Percentiles rank a stretch among this genome's conserved stretches.
Evolutionary conservation across 1,140 invertebrate genomes (phyloP).

Genomic region (Nixonia krombeini): DNA sequence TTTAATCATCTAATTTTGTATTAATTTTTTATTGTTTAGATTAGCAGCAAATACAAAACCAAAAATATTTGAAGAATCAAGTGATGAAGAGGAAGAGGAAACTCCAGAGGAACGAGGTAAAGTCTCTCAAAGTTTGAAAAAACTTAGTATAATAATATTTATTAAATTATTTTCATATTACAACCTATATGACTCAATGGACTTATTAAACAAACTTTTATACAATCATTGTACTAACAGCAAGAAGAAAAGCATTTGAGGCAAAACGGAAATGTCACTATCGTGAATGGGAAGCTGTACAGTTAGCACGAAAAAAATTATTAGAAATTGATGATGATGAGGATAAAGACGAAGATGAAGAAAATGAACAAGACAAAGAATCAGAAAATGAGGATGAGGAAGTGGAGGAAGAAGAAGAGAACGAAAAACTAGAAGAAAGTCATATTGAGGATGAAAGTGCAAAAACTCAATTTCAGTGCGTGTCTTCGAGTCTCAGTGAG

Average conservation of each 20-base stretch:
- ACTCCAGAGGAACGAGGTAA: slow-evolving; percentile 75
- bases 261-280: slow-evolving; percentile 96
- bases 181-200: no score
- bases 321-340: slow-evolving; percentile 91
- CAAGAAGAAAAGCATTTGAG: slow-evolving; percentile 84
- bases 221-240: no score
- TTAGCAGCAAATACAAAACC: slow-evolving; percentile 74
- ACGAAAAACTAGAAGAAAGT: slow-evolving; percentile 79
- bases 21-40: slow-evolving; percentile 66
- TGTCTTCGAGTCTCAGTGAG: slow-evolving; percentile 63
- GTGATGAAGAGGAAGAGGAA: slow-evolving; percentile 76
- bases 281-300: slow-evolving; percentile 95
- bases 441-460: slow-evolving; percentile 77
- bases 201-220: neutral
- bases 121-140: neutral
- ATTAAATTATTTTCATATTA: no score
- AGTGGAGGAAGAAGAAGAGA: slow-evolving; percentile 74
- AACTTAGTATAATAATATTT: neutral
- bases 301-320: slow-evolving; percentile 90
- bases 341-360: slow-evolving; percentile 79
- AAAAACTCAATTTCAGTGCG: slow-evolving; percentile 60
- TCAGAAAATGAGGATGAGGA: slow-evolving; percentile 82
- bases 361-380: slow-evolving; percentile 78
- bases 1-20: no score
- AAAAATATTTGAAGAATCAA: slow-evolving; percentile 75